These are phyloP conservation scores for Eucera pruinosa DNA, from an alignment of 2,888 invertebrate genomes.

Conservation along the genomic window DNA sequence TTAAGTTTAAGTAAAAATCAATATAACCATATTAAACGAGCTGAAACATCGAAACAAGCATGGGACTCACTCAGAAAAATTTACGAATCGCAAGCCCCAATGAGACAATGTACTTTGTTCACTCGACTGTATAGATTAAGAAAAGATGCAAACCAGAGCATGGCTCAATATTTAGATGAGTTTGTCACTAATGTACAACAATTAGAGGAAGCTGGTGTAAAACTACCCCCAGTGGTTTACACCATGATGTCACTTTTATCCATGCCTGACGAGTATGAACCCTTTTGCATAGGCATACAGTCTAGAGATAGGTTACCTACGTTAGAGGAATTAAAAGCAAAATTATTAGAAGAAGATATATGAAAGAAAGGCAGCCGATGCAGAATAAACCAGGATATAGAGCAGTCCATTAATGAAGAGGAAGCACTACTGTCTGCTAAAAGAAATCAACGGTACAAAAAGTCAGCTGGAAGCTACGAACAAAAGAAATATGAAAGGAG, in stretches of 20 bases:
- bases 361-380: slow-evolving; percentile 1
- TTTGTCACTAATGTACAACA: slow-evolving; percentile 14
- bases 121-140: slow-evolving; percentile 31
- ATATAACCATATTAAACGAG: slow-evolving; percentile 14
- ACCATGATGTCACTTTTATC: slow-evolving; percentile 25
- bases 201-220: slow-evolving; percentile 18
- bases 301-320: slow-evolving; percentile 20
- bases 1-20: slow-evolving; percentile 12
- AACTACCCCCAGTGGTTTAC: slow-evolving; percentile 7
- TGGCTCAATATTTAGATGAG: slow-evolving; percentile 24
- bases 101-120: slow-evolving; percentile 9
- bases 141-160: slow-evolving; percentile 16
- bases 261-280: slow-evolving; percentile 23
- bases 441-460: neutral
- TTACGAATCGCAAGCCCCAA: slow-evolving; percentile 20
- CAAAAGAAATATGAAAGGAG: slow-evolving; percentile 2
- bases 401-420: too few species aligned
- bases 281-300: slow-evolving; percentile 17
- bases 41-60: slow-evolving; percentile 5
- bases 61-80: slow-evolving; percentile 12
- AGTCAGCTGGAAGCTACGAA: neutral
- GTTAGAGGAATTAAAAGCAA: slow-evolving; percentile 20
- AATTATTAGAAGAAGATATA: slow-evolving; percentile 29
- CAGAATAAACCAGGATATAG: neutral
- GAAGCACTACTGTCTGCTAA: slow-evolving; percentile 4